Evolutionary conservation across 2,113 vertebrate species (phyloP).

Genomic region (Istiophorus platypterus): DNA sequence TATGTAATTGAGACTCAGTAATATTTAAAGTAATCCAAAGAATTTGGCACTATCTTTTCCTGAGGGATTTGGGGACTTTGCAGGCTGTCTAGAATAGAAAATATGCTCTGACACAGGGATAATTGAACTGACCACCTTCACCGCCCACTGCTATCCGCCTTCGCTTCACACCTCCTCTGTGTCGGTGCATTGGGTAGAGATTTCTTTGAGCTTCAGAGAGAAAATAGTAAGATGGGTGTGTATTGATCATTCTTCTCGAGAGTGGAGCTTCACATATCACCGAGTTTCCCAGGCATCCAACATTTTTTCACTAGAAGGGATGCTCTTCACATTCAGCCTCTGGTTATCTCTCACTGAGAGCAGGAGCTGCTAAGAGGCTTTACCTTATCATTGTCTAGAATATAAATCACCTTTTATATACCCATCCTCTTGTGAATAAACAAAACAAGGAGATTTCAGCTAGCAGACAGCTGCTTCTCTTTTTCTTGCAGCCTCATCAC

Average conservation of each 20-base stretch:
- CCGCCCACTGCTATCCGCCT: slow-evolving; percentile 62
- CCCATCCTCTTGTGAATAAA: slow-evolving; percentile 55
- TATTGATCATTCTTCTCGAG: slow-evolving; percentile 77
- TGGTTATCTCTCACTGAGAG: slow-evolving; percentile 61
- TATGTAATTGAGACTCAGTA: slow-evolving; percentile 3
- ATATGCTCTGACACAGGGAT: slow-evolving; percentile 66
- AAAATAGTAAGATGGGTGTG: slow-evolving; percentile 75
- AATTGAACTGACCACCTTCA: slow-evolving; percentile 78
- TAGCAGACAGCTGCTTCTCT: neutral
- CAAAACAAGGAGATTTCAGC: slow-evolving; percentile 40
- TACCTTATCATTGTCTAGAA: slow-evolving; percentile 71
- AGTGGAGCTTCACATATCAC: slow-evolving; percentile 71
- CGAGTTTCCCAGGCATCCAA: slow-evolving; percentile 67
- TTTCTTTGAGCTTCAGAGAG: slow-evolving; percentile 71
- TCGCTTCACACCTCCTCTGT: slow-evolving; percentile 62
- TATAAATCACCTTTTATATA: slow-evolving; percentile 67
- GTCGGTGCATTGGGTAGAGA: slow-evolving; percentile 55
- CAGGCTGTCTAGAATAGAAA: slow-evolving; percentile 55
- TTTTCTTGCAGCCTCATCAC: slow-evolving; percentile 35
- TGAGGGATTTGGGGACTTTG: slow-evolving; percentile 8
- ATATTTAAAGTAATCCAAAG: slow-evolving; percentile 19
- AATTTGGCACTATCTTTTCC: slow-evolving; percentile 12
- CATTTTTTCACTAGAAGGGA: slow-evolving; percentile 47
- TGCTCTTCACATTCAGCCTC: slow-evolving; percentile 54
- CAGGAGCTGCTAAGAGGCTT: slow-evolving; percentile 61